A percentile compares a stretch with the other conserved stretches of the same genome.
phyloP scores from a whole-genome alignment of 2,888 invertebrate genomes.

The Andrena trimmerana region DNA sequence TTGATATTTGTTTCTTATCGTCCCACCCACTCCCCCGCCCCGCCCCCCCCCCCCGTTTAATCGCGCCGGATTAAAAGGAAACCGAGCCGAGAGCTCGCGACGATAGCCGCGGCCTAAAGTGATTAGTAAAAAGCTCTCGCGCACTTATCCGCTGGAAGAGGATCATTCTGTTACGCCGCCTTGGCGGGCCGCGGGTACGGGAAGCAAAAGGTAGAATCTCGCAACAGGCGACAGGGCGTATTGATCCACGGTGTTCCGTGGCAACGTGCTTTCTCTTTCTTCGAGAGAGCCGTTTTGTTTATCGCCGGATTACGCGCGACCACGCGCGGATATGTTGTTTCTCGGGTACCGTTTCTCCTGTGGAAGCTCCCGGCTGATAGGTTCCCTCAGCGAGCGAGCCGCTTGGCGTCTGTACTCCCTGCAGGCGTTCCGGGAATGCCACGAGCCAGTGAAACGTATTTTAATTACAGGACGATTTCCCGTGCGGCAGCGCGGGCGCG shows the following conservation, averaged over 20 bases:
- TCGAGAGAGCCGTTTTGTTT: slow-evolving; percentile 33
- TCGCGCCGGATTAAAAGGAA: slow-evolving; percentile 14
- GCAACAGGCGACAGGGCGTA: slow-evolving; percentile 51
- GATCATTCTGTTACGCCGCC: slow-evolving; percentile 16
- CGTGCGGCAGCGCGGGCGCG: slow-evolving; percentile 25
- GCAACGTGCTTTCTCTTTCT: slow-evolving; percentile 43
- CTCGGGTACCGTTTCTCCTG: neutral
- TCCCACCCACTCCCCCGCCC: no score
- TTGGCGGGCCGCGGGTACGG: slow-evolving; percentile 17
- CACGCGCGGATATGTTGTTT: neutral
- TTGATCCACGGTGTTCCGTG: slow-evolving; percentile 44
- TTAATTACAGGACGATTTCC: slow-evolving; percentile 61
- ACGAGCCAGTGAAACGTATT: slow-evolving; percentile 58
- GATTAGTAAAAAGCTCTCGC: slow-evolving; percentile 27
- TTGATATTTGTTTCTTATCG: slow-evolving; percentile 26
- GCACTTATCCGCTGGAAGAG: neutral
- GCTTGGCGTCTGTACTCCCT: neutral
- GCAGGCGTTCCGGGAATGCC: slow-evolving; percentile 34
- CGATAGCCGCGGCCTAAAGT: slow-evolving; percentile 3
- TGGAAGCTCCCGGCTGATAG: neutral
- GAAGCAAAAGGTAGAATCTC: slow-evolving; percentile 50
- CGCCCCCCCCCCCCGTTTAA: slow-evolving; percentile 33
- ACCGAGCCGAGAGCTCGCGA: neutral
- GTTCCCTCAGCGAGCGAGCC: slow-evolving; percentile 25
- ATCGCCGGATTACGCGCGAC: neutral